Evolutionary conservation across 2,888 invertebrate genomes (phyloP).

Genomic region (Hoplodrina blanda): DNA sequence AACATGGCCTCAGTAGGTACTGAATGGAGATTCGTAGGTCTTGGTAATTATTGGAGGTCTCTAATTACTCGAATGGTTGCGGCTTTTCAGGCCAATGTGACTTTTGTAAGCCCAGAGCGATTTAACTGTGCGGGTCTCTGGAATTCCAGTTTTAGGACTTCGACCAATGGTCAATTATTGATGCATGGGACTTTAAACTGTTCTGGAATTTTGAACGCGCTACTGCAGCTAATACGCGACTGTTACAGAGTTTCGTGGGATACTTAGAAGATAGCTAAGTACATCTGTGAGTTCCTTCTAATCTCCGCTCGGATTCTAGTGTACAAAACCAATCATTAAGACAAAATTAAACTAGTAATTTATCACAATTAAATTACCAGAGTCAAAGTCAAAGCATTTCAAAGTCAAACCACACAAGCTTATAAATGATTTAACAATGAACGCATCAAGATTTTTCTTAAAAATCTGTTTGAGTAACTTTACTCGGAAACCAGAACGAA

Average conservation of each 20-base stretch:
- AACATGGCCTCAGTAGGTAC: conserved; percentile 37
- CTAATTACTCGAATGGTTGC: conserved; percentile 33
- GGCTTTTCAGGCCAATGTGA: conserved; percentile 20
- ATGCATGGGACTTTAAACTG: conserved; percentile 21
- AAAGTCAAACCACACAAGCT: too few species aligned
- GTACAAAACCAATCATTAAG: too few species aligned
- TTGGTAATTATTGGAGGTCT: conserved; percentile 29
- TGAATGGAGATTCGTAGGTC: conserved; percentile 32
- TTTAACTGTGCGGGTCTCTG: conserved; percentile 1
- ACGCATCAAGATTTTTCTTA: too few species aligned
- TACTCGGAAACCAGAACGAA: too few species aligned
- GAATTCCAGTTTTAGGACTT: conserved; percentile 8
- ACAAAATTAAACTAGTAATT: too few species aligned
- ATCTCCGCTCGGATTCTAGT: too few species aligned
- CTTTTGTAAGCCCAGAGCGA: conserved; percentile 19
- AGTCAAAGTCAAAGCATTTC: too few species aligned
- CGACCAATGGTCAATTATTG: background rate
- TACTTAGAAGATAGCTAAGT: background rate
- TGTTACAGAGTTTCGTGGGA: background rate
- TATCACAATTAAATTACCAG: too few species aligned
- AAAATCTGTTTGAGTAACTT: too few species aligned
- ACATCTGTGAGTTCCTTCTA: background rate
- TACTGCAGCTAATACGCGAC: background rate
- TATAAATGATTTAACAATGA: too few species aligned
- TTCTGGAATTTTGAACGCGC: background rate